Evolutionary conservation across 2,888 invertebrate genomes (phyloP), one percentile per base, ranked within the genome.

Genomic region (Pemphredon lugubris): DNA sequence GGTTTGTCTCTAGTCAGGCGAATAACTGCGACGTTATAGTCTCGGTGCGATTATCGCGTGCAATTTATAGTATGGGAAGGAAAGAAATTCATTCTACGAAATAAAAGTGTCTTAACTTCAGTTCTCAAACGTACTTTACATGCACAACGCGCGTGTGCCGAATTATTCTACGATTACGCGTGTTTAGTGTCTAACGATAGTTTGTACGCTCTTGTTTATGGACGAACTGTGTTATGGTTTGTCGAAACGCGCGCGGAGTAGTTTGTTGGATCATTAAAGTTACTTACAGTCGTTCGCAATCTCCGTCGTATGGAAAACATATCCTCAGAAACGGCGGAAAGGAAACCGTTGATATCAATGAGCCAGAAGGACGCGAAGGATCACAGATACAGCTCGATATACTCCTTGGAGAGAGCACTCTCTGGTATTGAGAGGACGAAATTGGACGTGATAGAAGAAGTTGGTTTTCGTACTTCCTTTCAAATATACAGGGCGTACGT

Each of bases 331-430:
- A 13, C 13, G 44, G 13, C 39, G 30, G 57, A 63, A 9, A 42
- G 13, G 11, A 20, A 14, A 44, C 50, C 50, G 54, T 42, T 74
- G 54, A 26, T 71, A 30, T 32, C 39, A 14, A 69, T 75, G 66
- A 47, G 60, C 26, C 20, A 67, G n/a, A 50, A 58, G 18, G 57
- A 71, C 69, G 66, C 11, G 7, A 67, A 73, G 53, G 73, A 82
- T 58, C 44, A 70, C 40, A 79, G 37, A 37, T 79, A 79, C 69
- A 78, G 72, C 51, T 82, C 75, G 26, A 80, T 81, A 40, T 74
- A 77, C 51, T 78, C 73, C 20, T 26, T 81, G 70, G 71, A 79
- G 55, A 76, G 50, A 55, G 77, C 67, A 6, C 47, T 80, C 11
- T 45, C 61, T 11, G 47, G 37, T 11, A 30, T 3, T 21, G 44